A percentile compares a stretch with the other conserved stretches of the same genome.
phyloP scores from a whole-genome alignment of 2,113 vertebrate species.

The Monopterus albus region DNA sequence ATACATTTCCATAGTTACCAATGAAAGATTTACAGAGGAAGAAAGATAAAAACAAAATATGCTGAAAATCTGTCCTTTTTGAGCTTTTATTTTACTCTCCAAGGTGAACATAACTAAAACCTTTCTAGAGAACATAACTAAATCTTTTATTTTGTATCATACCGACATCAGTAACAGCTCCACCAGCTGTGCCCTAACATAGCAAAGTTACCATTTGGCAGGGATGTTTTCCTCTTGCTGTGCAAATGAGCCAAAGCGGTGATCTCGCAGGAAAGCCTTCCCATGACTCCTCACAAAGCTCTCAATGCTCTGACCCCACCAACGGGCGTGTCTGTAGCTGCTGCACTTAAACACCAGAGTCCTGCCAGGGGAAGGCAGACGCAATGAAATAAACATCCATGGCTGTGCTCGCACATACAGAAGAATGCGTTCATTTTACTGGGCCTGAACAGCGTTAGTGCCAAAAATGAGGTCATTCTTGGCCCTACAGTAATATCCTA shows the following conservation, averaged over 20 bases:
- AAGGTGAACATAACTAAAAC: no score
- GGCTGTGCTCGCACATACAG: not conserved
- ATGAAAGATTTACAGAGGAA: constrained; percentile 4
- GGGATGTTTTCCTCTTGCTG: constrained; percentile 86
- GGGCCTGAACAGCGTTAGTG: no score
- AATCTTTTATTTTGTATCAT: not conserved
- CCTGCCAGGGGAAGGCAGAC: constrained; percentile 74
- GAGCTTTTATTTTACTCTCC: not conserved
- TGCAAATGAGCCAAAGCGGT: constrained; percentile 94
- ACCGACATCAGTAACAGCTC: not conserved
- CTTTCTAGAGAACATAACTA: not conserved
- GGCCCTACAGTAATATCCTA: no score
- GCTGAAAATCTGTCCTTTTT: not conserved
- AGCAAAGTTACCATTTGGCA: constrained; percentile 88
- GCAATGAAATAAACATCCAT: not conserved
- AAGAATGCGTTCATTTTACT: not conserved
- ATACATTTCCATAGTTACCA: constrained; percentile 53
- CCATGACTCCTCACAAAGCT: constrained; percentile 89
- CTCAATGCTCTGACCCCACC: constrained; percentile 97
- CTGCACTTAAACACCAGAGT: constrained; percentile 94
- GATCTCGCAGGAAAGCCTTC: constrained; percentile 88
- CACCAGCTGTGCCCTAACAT: not conserved
- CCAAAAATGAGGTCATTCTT: not conserved
- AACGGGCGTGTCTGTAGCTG: constrained; percentile 95
- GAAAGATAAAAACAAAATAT: not conserved